phyloP scores from a whole-genome alignment of 2,888 invertebrate genomes.

The Tillus elongatus region DNA sequence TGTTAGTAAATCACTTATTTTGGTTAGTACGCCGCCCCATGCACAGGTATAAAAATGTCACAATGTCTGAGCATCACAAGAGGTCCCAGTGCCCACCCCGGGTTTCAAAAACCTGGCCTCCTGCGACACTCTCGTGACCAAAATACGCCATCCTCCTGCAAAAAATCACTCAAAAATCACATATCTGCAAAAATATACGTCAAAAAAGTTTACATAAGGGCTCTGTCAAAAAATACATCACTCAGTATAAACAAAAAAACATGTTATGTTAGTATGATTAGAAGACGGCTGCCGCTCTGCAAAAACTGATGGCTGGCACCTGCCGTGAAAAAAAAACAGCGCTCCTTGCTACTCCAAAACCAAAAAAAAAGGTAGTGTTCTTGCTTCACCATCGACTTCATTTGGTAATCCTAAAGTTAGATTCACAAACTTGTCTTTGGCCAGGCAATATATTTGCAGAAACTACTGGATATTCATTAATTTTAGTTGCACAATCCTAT shows the following conservation, averaged over 20 bases:
- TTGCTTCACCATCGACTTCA: neutral
- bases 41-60: slow-evolving; percentile 80
- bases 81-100: slow-evolving; percentile 39
- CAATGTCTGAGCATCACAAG: slow-evolving; percentile 50
- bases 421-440: no score
- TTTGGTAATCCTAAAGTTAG: no score
- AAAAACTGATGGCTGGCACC: slow-evolving; percentile 35
- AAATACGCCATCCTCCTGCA: slow-evolving; percentile 42
- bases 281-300: slow-evolving; percentile 8
- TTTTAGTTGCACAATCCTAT: no score
- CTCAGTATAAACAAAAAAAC: neutral
- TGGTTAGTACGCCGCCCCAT: slow-evolving; percentile 70
- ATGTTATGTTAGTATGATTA: neutral
- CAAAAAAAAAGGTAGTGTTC: neutral
- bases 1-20: slow-evolving; percentile 11
- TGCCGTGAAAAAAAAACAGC: slow-evolving; percentile 34
- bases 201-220: slow-evolving; percentile 11
- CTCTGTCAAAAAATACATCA: slow-evolving; percentile 2
- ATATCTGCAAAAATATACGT: slow-evolving; percentile 13
- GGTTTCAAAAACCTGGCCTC: slow-evolving; percentile 41
- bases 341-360: slow-evolving; percentile 41
- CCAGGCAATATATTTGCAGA: no score
- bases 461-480: no score
- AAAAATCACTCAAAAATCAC: slow-evolving; percentile 39
- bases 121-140: slow-evolving; percentile 40